phyloP scores from a whole-genome alignment of 2,888 invertebrate species.

The Drosophila demipolita region DNA sequence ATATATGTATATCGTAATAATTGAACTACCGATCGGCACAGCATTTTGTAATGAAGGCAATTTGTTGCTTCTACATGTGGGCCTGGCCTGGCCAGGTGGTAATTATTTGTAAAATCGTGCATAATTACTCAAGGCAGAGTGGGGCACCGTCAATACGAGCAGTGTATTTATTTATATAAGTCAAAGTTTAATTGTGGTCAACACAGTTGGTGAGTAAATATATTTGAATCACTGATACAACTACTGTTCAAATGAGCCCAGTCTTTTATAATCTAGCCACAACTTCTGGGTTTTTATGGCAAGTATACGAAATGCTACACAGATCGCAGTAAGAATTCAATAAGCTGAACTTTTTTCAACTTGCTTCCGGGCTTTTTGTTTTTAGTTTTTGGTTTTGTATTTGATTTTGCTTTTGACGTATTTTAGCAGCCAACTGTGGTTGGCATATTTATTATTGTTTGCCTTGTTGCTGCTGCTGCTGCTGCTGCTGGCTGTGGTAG shows the following conservation, averaged over 20 bases:
- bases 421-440: constrained; percentile 73
- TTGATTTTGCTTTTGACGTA: constrained; percentile 40
- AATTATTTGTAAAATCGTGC: constrained; percentile 75
- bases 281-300: constrained; percentile 10
- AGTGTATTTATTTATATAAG: constrained; percentile 3
- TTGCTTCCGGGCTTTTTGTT: constrained; percentile 68
- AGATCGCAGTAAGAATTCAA: constrained; percentile 73
- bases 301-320: constrained; percentile 31
- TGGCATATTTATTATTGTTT: constrained; percentile 79
- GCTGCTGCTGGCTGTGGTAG: constrained; percentile 27
- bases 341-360: constrained; percentile 62
- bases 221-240: too few species aligned
- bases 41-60: constrained; percentile 27
- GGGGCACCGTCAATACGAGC: constrained; percentile 20
- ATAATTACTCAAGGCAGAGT: constrained; percentile 66
- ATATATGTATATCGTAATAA: constrained; percentile 4
- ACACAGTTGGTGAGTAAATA: not conserved
- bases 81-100: constrained; percentile 68
- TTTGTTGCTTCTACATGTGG: constrained; percentile 53
- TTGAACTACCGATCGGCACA: constrained; percentile 14
- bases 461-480: constrained; percentile 25
- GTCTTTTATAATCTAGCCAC: constrained; percentile 21
- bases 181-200: not conserved
- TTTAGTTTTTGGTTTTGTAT: constrained; percentile 38
- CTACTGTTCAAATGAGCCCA: not conserved